phyloP scores from a whole-genome alignment of 2,888 invertebrate species.

The Noctua janthina region DNA sequence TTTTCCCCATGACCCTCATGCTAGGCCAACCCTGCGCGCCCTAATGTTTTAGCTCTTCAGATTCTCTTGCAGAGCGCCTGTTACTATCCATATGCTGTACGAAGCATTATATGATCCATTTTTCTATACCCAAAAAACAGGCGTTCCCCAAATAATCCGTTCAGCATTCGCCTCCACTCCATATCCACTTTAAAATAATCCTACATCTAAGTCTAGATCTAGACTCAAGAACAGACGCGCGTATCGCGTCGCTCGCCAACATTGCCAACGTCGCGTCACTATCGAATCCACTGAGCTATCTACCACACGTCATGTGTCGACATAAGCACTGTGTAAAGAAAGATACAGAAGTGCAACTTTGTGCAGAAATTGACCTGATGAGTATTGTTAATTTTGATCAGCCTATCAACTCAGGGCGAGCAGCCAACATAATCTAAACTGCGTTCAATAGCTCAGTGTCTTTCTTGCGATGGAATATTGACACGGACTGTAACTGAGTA shows the following conservation, averaged over 20 bases:
- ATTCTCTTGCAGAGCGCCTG: no score
- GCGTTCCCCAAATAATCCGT: neutral
- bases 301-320: constrained; percentile 29
- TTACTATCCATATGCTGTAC: neutral
- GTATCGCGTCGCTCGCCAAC: constrained; percentile 4
- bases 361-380: neutral
- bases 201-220: constrained; percentile 8
- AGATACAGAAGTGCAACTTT: constrained; percentile 31
- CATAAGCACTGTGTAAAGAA: neutral
- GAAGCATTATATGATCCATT: no score
- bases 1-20: neutral
- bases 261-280: constrained; percentile 22
- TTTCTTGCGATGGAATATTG: neutral
- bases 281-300: constrained; percentile 25
- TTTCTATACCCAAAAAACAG: no score
- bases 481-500: neutral
- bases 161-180: neutral
- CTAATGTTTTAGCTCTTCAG: no score
- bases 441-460: no score
- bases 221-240: constrained; percentile 28
- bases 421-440: no score
- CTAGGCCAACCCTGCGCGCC: no score
- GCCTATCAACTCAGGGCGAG: neutral
- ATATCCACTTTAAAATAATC: neutral
- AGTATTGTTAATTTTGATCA: neutral